Evolutionary conservation across 2,113 vertebrate species (phyloP), one percentile per base, ranked within the genome.

Genomic region (Vicugna pacos): DNA sequence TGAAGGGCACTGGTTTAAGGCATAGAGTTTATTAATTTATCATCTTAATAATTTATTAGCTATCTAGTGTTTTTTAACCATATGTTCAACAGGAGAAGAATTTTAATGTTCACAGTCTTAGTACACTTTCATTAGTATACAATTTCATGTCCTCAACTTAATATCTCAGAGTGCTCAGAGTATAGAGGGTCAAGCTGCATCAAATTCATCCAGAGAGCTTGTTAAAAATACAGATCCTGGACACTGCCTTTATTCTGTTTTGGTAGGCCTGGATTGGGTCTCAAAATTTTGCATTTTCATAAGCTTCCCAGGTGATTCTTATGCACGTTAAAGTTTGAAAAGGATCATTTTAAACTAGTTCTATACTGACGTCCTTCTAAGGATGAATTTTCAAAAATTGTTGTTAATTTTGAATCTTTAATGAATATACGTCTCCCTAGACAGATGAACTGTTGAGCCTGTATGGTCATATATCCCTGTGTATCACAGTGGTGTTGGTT

Each of bases 41-140:
- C n/a, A 72, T 67, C 26, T 84, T 85, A 92, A 77, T 82, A 64
- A 77, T 72, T 67, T 94, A 75, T 32, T 54, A 69, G 16, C 50
- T 80, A 4, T 64, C 82, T 62, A 89, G 10, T 54, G 35, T 26
- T 81, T 64, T 80, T 58, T 26, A 85, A 52, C 75, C 50, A 56
- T 64, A 17, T 89, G 42, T n/a, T 92, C 64, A 86, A 73, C 46
- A 46, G 9, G 48, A 94, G 52, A 83, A 85, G 54, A 80, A 67
- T 26, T 58, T 89, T 20, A 82, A 32, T 30, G 3, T 83, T 89
- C 46, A 87, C 3, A 12, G 19, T 69, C 24, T 87, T 22, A 30
- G 16, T 42, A 89, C 77, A 38, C 92, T 95, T 67, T 69, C 56
- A 69, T 73, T 46, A 73, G 19, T 42, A 28, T 38, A 24, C n/a